Conservation (phyloP, 2,113 vertebrate species). For the Pomatorhinus ruficollis region DNA sequence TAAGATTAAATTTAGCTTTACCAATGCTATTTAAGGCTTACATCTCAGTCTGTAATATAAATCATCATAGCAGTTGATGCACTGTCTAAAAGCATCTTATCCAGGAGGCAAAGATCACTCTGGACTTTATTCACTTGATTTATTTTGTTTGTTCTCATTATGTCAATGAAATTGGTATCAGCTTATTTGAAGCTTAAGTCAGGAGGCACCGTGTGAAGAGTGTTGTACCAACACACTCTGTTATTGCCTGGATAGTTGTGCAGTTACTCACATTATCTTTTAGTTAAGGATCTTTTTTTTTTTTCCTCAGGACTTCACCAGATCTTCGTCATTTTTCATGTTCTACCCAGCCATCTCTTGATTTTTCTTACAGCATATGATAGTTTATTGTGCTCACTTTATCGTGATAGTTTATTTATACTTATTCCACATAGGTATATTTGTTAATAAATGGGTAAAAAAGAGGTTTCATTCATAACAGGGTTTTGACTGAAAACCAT, state of each 20-base stretch:
- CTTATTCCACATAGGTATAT: background rate
- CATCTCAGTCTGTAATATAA: background rate
- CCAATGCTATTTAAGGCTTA: background rate
- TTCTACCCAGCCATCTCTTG: background rate
- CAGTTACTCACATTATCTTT: background rate
- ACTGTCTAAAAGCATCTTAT: slow-evolving; percentile 34
- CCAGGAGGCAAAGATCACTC: background rate
- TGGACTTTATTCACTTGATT: slow-evolving; percentile 37
- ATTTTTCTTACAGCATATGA: background rate
- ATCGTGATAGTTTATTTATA: too few relatives aligned
- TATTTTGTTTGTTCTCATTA: slow-evolving; percentile 51
- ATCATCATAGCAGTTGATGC: slow-evolving; percentile 10
- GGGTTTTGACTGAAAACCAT: background rate
- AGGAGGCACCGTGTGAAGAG: background rate
- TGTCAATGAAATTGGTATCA: slow-evolving; percentile 52
- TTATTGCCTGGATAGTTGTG: background rate
- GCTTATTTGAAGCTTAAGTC: slow-evolving; percentile 7
- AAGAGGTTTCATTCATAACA: background rate
- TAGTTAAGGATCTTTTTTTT: background rate
- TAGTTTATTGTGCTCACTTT: background rate
- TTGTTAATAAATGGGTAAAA: background rate
- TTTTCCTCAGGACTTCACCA: background rate
- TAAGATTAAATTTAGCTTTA: slow-evolving; percentile 7
- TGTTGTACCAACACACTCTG: background rate
- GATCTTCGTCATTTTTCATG: background rate